These are phyloP conservation scores for Heliconius ismenius DNA, from an alignment of 2,888 invertebrate species.

Conservation along the genomic window DNA sequence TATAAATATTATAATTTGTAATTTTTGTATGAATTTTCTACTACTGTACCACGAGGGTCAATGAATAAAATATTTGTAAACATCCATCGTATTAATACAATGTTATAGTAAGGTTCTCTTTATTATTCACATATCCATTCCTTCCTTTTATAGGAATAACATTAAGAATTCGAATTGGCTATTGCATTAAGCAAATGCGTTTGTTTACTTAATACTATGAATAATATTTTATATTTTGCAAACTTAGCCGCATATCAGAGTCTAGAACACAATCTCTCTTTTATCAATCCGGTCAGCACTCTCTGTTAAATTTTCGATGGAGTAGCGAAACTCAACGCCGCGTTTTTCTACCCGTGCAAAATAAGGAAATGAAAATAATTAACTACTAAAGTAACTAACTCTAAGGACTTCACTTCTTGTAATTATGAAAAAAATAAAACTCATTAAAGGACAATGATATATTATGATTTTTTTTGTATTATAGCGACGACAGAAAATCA, in stretches of 20 bases:
- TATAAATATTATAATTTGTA: not conserved
- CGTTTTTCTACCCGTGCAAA: too few species aligned
- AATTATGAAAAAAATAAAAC: too few species aligned
- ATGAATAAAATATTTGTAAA: not conserved
- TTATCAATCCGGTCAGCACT: too few species aligned
- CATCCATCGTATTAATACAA: constrained; percentile 30
- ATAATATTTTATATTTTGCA: not conserved
- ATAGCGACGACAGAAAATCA: too few species aligned
- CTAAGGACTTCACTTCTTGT: too few species aligned
- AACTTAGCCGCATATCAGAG: too few species aligned
- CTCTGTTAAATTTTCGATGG: not conserved
- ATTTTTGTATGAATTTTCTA: too few species aligned
- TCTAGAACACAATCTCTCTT: too few species aligned
- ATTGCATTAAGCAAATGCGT: constrained; percentile 35
- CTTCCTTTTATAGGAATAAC: constrained; percentile 40
- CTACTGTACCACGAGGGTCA: not conserved
- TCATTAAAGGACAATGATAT: too few species aligned
- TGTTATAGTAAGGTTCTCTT: constrained; percentile 18
- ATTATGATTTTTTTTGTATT: too few species aligned
- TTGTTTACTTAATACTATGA: constrained; percentile 24
- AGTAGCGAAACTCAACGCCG: not conserved
- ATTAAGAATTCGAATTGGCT: constrained; percentile 39
- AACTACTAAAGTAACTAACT: too few species aligned
- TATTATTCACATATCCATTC: constrained; percentile 29
- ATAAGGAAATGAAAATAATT: not conserved